A percentile compares a stretch with the other conserved stretches of the same genome.
phyloP scores from a whole-genome alignment of 2,113 vertebrate genomes.

The Toxotes jaculatrix region DNA sequence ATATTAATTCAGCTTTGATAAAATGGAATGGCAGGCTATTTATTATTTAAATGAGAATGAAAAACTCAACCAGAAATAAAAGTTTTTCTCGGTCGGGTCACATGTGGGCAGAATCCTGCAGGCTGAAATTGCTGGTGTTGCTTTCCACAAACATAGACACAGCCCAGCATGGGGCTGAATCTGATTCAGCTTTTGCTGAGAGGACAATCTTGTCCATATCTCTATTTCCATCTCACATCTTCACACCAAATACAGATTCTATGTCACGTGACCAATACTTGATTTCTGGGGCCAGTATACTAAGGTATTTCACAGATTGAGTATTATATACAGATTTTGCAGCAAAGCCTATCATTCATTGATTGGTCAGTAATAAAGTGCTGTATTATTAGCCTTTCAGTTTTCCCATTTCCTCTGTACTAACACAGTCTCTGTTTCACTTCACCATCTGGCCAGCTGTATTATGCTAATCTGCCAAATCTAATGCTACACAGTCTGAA shows the following conservation, averaged over 20 bases:
- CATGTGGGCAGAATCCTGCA: not conserved
- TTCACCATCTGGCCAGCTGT: constrained; percentile 25
- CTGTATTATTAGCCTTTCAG: not conserved
- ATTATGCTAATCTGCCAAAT: constrained; percentile 15
- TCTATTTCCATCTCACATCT: not conserved
- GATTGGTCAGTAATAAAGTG: not conserved
- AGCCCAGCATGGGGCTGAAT: constrained; percentile 9
- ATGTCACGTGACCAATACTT: not conserved
- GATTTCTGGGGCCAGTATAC: not conserved
- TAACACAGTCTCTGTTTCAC: constrained; percentile 8
- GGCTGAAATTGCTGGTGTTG: constrained; percentile 7
- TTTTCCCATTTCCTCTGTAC: not conserved
- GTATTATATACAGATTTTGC: not conserved
- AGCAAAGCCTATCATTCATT: not conserved
- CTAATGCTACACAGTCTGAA: constrained; percentile 8
- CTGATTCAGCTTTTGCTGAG: constrained; percentile 4
- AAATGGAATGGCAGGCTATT: constrained; percentile 27
- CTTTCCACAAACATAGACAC: constrained; percentile 15
- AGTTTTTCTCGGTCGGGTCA: not conserved
- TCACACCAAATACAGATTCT: not conserved
- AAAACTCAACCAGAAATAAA: constrained; percentile 11
- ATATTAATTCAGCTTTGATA: constrained; percentile 43
- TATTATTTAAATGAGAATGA: constrained; percentile 49
- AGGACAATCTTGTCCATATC: not conserved
- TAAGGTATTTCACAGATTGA: not conserved